Evolutionary conservation across 2,888 invertebrate species (phyloP), one percentile per base, ranked within the genome.

Genomic region (Carpatolechia fugitivella): DNA sequence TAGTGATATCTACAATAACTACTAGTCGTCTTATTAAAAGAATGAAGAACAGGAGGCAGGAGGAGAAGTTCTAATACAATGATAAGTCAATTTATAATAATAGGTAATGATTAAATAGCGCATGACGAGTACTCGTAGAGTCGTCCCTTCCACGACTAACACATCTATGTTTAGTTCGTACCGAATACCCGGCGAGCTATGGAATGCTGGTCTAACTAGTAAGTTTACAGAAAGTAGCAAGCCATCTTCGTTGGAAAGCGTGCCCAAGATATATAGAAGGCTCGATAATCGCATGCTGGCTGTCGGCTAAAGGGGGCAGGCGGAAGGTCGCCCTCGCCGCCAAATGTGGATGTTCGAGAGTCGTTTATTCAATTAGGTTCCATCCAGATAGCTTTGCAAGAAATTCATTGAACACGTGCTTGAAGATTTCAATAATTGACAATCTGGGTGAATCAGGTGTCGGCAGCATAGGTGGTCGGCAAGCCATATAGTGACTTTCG

Each of bases 241-340:
- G 65, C 74, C 81, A 76, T 83, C 81, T 81, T 73, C 73, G 71
- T 74, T 81, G 76, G 82, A 83, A 83, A 85, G 83, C 80, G 75
- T 69, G 70, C 62, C 57, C 64, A 68, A 64, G 65, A 65, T 66
- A 63, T 64, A 66, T 61, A 56, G 56, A 30, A 38, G 56, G 40
- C 47, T 56, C 38, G 38, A 52, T 56, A 56, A 54, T 51, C 36
- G 53, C 49, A 50, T 44, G 46, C 50, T 56, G 30, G 36, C 38
- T 40, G 48, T 53, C 41, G 52, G 44, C 41, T 48, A 56, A 56
- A 44, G 52, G 50, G 56, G 54, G 50, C 54, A 54, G 56, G 46
- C 47, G 46, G 51, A 48, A 56, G 56, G 56, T 56, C 56, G 38
- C 36, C 38, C 49, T 49, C 35, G 30, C 20, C 48, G 20, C 52